These are phyloP conservation scores for Junonia oenone DNA, from an alignment of 2,888 invertebrate species.

Conservation along the genomic window DNA sequence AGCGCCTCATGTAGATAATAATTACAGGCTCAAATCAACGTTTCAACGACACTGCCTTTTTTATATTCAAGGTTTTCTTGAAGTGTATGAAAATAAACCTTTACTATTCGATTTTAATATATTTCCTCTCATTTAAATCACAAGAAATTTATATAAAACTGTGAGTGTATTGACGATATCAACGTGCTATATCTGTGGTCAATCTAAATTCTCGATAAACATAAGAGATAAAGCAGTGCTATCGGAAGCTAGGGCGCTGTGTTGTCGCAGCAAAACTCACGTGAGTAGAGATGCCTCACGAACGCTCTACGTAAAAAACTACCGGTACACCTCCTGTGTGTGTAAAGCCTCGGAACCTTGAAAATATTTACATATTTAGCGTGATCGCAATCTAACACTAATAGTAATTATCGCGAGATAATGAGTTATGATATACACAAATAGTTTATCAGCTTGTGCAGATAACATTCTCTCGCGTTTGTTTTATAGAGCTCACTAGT, in stretches of 20 bases:
- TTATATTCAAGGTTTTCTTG: neutral
- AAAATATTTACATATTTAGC: conserved; percentile 1
- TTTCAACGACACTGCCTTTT: neutral
- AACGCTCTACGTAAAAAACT: conserved; percentile 53
- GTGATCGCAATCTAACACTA: too few species aligned
- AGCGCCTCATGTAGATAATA: conserved; percentile 36
- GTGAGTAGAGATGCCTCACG: conserved; percentile 44
- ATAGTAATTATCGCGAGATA: neutral
- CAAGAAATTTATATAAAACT: neutral
- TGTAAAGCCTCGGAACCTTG: neutral
- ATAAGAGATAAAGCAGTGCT: conserved; percentile 22
- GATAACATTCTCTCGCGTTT: neutral
- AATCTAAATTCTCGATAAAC: conserved; percentile 38
- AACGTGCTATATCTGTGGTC: conserved; percentile 39
- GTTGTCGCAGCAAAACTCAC: conserved; percentile 37
- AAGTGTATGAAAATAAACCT: too few species aligned
- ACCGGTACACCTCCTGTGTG: neutral
- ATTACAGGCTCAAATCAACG: conserved; percentile 41
- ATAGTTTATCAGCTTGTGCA: neutral
- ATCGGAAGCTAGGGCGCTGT: conserved; percentile 16
- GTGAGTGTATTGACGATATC: neutral
- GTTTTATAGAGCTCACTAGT: neutral
- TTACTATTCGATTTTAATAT: neutral
- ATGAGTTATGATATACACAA: neutral
- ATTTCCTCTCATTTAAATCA: neutral